Percentiles rank a stretch among this genome's conserved stretches.
Evolutionary conservation across 2,888 invertebrate species (phyloP).

Genomic region (Eubasilissa splendida): DNA sequence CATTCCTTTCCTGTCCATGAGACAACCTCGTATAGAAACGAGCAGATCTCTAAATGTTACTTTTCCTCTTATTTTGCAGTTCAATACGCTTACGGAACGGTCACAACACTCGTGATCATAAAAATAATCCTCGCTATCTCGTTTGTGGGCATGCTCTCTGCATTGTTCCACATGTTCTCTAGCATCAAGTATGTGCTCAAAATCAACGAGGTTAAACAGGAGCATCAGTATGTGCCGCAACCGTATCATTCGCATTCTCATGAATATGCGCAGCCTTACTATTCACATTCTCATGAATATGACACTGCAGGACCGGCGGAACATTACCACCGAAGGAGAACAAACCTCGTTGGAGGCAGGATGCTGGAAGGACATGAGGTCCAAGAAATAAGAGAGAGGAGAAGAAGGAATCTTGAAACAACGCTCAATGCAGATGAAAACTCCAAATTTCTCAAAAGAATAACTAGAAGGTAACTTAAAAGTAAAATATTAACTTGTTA

Average conservation of each 20-base stretch:
- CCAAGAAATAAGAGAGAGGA: conserved; percentile 27
- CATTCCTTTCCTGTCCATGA: conserved; percentile 3
- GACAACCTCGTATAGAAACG: conserved; percentile 34
- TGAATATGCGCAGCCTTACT: background rate
- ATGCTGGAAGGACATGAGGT: conserved; percentile 23
- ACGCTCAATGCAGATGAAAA: conserved; percentile 31
- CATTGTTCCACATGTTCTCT: conserved; percentile 48
- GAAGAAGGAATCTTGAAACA: conserved; percentile 23
- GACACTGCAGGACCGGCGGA: conserved; percentile 29
- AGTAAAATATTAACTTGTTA: background rate
- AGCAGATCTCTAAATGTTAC: conserved; percentile 12
- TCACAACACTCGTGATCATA: conserved; percentile 47
- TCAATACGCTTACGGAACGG: conserved; percentile 43
- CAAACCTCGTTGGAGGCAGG: conserved; percentile 35
- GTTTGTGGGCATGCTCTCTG: conserved; percentile 49
- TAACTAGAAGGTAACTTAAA: conserved; percentile 40
- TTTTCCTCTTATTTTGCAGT: conserved; percentile 48
- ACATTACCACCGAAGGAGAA: conserved; percentile 24
- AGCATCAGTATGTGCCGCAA: background rate
- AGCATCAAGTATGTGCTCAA: conserved; percentile 51
- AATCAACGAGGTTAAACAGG: conserved; percentile 6
- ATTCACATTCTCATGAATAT: conserved; percentile 46
- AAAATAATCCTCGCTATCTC: conserved; percentile 50
- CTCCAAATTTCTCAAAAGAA: background rate
- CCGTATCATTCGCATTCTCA: conserved; percentile 2